Conservation (phyloP, 2,888 invertebrate genomes). For the Brachyptera putata region DNA sequence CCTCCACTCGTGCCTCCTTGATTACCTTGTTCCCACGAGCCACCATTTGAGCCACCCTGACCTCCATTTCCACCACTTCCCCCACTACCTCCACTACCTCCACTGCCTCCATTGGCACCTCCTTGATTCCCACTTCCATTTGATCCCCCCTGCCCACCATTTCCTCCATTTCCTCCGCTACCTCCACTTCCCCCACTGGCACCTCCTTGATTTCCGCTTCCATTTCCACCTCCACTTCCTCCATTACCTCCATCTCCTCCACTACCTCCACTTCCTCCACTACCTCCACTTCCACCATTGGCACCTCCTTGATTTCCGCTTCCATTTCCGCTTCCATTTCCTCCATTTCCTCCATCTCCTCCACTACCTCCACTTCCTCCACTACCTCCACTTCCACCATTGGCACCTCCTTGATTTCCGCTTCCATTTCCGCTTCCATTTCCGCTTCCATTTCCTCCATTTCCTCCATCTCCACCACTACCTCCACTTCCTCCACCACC, state of each 20-base stretch:
- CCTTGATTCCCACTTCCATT: not conserved
- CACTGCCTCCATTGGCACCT: too few relatives aligned
- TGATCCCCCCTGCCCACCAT: conserved; percentile 31
- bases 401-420: too few relatives aligned
- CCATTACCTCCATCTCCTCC: conserved; percentile 18
- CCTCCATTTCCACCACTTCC: conserved; percentile 34
- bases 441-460: not conserved
- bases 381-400: conserved; percentile 17
- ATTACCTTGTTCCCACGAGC: conserved; percentile 33
- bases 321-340: not conserved
- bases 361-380: conserved; percentile 31
- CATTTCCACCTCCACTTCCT: conserved; percentile 34
- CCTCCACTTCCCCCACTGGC: conserved; percentile 21
- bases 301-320: too few relatives aligned
- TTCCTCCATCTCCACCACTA: conserved; percentile 31
- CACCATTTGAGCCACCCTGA: conserved; percentile 17
- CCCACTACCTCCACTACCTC: conserved; percentile 22
- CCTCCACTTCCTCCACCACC: conserved; percentile 28
- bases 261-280: conserved; percentile 32
- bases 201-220: conserved; percentile 27
- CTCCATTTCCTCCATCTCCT: conserved; percentile 26
- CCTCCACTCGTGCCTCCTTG: conserved; percentile 32
- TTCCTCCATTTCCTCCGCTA: conserved; percentile 26
- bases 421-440: conserved; percentile 18
- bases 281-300: conserved; percentile 28